phyloP scores from a whole-genome alignment of 2,113 vertebrate genomes.

The Tringa solitaria region DNA sequence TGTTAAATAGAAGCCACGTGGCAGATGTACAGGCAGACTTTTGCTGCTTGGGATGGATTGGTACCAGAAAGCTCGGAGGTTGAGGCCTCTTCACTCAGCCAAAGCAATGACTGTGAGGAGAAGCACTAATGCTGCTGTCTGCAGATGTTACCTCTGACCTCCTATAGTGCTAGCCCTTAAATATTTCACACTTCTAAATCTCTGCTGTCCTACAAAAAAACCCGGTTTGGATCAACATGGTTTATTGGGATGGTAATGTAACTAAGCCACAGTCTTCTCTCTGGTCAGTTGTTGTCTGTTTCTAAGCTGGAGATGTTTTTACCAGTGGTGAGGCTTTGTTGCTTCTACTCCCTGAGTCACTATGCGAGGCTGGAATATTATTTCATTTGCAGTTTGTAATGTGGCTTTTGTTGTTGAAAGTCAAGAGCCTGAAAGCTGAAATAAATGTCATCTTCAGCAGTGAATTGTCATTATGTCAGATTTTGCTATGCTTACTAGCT shows the following conservation, averaged over 20 bases:
- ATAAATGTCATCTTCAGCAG: background rate
- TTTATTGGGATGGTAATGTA: background rate
- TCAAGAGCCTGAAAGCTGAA: background rate
- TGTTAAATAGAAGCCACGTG: background rate
- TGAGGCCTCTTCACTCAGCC: background rate
- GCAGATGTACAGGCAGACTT: background rate
- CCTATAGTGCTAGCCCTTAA: background rate
- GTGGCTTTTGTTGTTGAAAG: background rate
- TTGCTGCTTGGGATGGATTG: background rate
- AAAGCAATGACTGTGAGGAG: background rate
- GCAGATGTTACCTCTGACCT: constrained; percentile 14
- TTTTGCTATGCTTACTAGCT: background rate
- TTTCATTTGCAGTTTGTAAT: constrained; percentile 25
- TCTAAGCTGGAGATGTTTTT: background rate
- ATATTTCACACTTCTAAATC: background rate
- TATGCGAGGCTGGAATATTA: background rate
- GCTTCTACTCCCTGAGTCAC: background rate
- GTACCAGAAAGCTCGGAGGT: background rate
- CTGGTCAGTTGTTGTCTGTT: background rate
- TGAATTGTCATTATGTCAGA: background rate
- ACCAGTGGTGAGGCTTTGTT: background rate
- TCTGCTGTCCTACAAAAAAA: background rate
- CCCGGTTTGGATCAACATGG: background rate
- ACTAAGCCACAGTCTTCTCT: background rate
- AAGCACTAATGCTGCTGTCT: background rate